Conservation (phyloP, 2,113 vertebrate genomes). For the Psittacula cyanocephala region DNA sequence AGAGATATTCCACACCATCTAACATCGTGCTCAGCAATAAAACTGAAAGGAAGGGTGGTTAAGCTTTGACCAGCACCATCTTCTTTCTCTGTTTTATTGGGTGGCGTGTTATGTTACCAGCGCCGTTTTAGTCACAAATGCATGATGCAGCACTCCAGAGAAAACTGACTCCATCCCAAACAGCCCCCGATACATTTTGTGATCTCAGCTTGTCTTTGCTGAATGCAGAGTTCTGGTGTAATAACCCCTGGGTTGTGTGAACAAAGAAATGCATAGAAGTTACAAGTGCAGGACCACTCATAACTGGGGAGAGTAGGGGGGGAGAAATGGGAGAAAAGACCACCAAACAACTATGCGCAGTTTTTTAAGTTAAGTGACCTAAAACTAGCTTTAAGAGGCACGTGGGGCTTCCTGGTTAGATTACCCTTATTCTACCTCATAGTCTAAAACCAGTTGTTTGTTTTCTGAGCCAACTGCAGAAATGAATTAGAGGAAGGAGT, state of each 20-base stretch:
- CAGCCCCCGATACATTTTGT: neutral
- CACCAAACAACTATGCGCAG: neutral
- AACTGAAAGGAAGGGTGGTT: neutral
- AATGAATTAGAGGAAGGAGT: neutral
- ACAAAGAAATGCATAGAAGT: neutral
- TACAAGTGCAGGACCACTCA: neutral
- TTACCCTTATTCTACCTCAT: neutral
- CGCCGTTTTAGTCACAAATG: neutral
- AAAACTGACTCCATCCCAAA: neutral
- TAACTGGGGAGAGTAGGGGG: fast-evolving
- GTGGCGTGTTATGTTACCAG: neutral
- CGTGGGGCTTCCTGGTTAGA: neutral
- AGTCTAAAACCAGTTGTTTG: neutral
- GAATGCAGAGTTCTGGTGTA: neutral
- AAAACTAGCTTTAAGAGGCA: neutral
- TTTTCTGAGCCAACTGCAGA: neutral
- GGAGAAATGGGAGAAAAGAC: neutral
- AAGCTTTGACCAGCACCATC: neutral
- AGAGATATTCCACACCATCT: neutral
- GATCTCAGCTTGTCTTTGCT: neutral
- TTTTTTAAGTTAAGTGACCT: neutral
- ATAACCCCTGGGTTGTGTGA: neutral
- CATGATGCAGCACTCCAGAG: neutral
- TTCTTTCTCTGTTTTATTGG: neutral
- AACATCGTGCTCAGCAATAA: fast-evolving